Conservation (phyloP, 2,888 invertebrate genomes). For the Acanthosoma haemorrhoidale region DNA sequence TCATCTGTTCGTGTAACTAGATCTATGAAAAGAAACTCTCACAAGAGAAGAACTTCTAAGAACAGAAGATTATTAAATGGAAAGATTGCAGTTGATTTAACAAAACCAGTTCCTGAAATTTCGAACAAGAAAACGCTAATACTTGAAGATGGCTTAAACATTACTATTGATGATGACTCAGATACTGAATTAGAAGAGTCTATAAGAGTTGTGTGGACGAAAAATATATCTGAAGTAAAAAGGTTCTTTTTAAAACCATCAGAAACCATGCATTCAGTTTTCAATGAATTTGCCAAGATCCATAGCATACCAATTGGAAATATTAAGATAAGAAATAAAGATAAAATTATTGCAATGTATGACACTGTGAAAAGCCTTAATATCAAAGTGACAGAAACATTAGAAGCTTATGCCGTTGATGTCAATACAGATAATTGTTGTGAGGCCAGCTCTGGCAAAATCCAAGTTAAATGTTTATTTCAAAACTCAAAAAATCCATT, state of each 20-base stretch:
- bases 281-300: neutral
- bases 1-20: neutral
- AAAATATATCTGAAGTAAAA: slow-evolving; percentile 7
- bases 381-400: neutral
- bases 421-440: slow-evolving; percentile 3
- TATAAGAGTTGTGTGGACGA: slow-evolving; percentile 4
- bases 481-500: slow-evolving; percentile 30
- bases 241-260: slow-evolving; percentile 17
- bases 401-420: slow-evolving; percentile 11
- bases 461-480: slow-evolving; percentile 21
- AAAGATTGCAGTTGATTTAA: neutral
- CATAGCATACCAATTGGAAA: neutral
- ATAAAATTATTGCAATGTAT: slow-evolving; percentile 4
- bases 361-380: neutral
- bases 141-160: neutral
- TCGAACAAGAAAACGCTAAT: slow-evolving; percentile 14
- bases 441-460: neutral
- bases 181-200: slow-evolving; percentile 14
- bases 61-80: too few relatives aligned
- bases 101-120: neutral
- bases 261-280: neutral
- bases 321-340: neutral
- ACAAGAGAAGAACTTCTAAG: neutral
- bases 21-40: neutral
- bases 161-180: slow-evolving; percentile 4